These are phyloP conservation scores for Drosophila prolongata DNA, from an alignment of 2,888 invertebrate genomes.

Conservation along the genomic window DNA sequence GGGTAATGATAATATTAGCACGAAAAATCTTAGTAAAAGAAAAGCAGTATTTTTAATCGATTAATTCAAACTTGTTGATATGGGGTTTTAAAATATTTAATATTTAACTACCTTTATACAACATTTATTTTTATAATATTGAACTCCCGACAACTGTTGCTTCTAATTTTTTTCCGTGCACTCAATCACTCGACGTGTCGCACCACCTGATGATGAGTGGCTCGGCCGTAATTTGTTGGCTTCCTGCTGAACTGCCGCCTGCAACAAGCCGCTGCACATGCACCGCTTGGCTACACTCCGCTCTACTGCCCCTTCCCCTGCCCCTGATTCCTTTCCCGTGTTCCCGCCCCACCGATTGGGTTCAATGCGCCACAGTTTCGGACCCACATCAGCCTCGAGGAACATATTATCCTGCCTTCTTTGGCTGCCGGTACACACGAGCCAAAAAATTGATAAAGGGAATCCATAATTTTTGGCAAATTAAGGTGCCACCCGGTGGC, in stretches of 20 bases:
- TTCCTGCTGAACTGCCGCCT: slow-evolving; percentile 63
- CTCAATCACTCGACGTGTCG: slow-evolving; percentile 44
- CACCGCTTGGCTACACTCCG: slow-evolving; percentile 68
- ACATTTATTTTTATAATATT: too few species aligned
- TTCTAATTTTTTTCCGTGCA: slow-evolving; percentile 7
- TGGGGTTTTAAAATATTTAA: too few species aligned
- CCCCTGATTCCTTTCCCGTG: not conserved
- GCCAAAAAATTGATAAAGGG: slow-evolving; percentile 63
- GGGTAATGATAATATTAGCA: too few species aligned
- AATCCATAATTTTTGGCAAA: slow-evolving; percentile 65
- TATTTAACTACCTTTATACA: too few species aligned
- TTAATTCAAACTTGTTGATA: too few species aligned
- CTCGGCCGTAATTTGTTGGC: slow-evolving; percentile 70
- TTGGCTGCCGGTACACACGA: slow-evolving; percentile 20
- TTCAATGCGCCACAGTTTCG: slow-evolving; percentile 64
- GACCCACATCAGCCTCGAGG: slow-evolving; percentile 18
- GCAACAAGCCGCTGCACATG: slow-evolving; percentile 78
- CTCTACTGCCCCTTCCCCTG: not conserved
- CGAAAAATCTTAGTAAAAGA: too few species aligned
- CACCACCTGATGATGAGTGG: slow-evolving; percentile 55
- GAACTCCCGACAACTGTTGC: too few species aligned
- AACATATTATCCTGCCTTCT: slow-evolving; percentile 10
- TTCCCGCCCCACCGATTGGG: slow-evolving; percentile 32
- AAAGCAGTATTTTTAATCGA: too few species aligned
- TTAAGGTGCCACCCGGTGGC: slow-evolving; percentile 72